Evolutionary conservation across 2,113 vertebrate genomes (phyloP).

Genomic region (Uropsilus gracilis): DNA sequence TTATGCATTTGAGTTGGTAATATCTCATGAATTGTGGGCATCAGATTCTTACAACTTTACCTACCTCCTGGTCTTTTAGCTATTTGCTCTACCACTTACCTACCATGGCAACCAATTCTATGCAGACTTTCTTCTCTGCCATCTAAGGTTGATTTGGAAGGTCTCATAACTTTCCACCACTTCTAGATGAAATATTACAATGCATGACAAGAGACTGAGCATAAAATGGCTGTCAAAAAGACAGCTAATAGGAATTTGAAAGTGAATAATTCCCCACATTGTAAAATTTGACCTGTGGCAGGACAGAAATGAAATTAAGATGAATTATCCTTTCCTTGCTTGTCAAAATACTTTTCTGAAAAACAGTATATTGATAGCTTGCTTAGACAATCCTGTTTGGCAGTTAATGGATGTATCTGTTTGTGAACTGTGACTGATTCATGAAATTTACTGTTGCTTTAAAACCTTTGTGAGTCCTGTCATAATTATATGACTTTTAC

Average conservation of each 20-base stretch:
- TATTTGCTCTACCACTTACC: neutral
- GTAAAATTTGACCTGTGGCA: neutral
- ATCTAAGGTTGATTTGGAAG: neutral
- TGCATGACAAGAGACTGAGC: neutral
- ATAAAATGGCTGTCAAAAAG: neutral
- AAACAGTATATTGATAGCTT: neutral
- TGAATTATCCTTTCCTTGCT: neutral
- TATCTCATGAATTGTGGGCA: neutral
- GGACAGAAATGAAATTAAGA: neutral
- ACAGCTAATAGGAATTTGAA: neutral
- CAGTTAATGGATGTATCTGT: neutral
- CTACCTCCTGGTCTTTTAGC: neutral
- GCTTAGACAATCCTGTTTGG: neutral
- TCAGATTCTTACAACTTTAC: neutral
- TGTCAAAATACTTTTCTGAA: neutral
- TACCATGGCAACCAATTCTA: neutral
- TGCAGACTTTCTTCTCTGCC: neutral
- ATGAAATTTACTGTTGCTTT: neutral
- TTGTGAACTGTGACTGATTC: neutral
- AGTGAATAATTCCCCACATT: neutral
- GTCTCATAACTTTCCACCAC: neutral
- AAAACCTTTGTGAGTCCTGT: neutral
- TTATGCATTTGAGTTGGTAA: neutral
- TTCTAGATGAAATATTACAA: neutral
- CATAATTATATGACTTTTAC: neutral